Evolutionary conservation across 2,888 invertebrate genomes (phyloP).

Genomic region (Lasioglossum marginatum): DNA sequence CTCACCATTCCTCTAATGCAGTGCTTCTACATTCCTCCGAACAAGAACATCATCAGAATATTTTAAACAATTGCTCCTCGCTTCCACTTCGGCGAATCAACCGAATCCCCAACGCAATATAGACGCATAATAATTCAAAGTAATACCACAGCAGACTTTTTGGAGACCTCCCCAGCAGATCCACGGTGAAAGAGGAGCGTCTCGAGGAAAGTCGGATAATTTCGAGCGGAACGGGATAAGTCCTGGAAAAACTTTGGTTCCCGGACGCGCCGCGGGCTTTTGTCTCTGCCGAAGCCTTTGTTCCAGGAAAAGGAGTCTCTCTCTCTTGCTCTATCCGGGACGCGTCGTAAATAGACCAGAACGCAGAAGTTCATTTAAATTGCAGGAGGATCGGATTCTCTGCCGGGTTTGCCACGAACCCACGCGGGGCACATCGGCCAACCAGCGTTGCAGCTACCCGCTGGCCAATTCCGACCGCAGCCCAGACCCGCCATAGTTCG

Average conservation of each 20-base stretch:
- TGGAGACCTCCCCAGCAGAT: background rate
- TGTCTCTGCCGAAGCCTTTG: conserved; percentile 27
- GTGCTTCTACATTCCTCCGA: too few species aligned
- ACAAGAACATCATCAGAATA: background rate
- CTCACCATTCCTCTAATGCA: too few species aligned
- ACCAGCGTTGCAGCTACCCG: conserved; percentile 46
- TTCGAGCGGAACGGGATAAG: conserved; percentile 27
- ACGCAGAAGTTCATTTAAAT: conserved; percentile 53
- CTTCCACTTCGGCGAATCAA: too few species aligned
- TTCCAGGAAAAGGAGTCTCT: conserved; percentile 2
- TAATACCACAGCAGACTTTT: background rate
- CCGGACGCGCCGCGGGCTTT: background rate
- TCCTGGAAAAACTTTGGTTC: conserved; percentile 31
- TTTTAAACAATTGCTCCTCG: background rate
- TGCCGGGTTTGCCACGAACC: conserved; percentile 42
- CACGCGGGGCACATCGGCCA: conserved; percentile 45
- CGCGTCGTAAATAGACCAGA: conserved; percentile 43
- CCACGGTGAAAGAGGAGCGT: background rate
- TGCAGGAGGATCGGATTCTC: conserved; percentile 42
- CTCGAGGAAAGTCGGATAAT: conserved; percentile 12
- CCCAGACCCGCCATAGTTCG: conserved; percentile 49
- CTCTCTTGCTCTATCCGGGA: background rate
- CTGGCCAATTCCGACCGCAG: conserved; percentile 52
- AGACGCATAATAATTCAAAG: background rate
- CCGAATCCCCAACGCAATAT: background rate